Evolutionary conservation across 2,113 vertebrate species (phyloP).

Genomic region (Antennarius striatus): DNA sequence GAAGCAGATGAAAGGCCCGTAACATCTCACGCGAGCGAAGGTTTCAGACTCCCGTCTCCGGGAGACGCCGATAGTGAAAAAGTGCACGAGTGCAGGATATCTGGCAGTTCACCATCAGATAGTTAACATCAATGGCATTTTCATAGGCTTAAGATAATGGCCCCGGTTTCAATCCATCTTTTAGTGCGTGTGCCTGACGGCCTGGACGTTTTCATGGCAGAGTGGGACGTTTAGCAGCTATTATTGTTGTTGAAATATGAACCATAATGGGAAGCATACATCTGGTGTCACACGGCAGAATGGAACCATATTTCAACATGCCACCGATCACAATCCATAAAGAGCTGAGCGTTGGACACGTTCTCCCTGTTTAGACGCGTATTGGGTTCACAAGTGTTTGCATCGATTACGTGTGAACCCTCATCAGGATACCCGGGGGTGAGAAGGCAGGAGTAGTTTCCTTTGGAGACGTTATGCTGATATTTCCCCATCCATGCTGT

Average conservation of each 20-base stretch:
- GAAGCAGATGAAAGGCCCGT: constrained; percentile 63
- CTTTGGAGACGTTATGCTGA: constrained; percentile 27
- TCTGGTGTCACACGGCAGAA: constrained; percentile 17
- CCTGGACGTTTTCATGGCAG: constrained; percentile 61
- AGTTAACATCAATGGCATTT: constrained; percentile 68
- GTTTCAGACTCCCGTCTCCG: constrained; percentile 40
- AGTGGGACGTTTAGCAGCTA: constrained; percentile 55
- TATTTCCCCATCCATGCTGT: constrained; percentile 29
- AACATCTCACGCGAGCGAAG: constrained; percentile 13
- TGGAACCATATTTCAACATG: constrained; percentile 11
- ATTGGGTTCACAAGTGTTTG: no score
- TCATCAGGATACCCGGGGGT: no score
- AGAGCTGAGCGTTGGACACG: neutral
- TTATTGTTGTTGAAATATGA: constrained; percentile 68
- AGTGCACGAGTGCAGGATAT: constrained; percentile 26
- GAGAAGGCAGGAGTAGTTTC: neutral
- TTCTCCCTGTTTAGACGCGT: neutral
- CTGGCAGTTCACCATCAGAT: constrained; percentile 43
- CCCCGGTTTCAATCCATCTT: constrained; percentile 38
- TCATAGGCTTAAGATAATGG: constrained; percentile 32
- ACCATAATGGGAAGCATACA: constrained; percentile 40
- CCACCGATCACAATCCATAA: neutral
- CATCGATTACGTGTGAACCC: no score
- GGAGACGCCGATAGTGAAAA: neutral
- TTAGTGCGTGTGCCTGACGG: constrained; percentile 63